Percentiles rank a stretch among this genome's conserved stretches.
These are phyloP conservation scores for Orientallactaga sibirica DNA, from an alignment of 2,797 vertebrate genomes.

Conservation along the genomic window DNA sequence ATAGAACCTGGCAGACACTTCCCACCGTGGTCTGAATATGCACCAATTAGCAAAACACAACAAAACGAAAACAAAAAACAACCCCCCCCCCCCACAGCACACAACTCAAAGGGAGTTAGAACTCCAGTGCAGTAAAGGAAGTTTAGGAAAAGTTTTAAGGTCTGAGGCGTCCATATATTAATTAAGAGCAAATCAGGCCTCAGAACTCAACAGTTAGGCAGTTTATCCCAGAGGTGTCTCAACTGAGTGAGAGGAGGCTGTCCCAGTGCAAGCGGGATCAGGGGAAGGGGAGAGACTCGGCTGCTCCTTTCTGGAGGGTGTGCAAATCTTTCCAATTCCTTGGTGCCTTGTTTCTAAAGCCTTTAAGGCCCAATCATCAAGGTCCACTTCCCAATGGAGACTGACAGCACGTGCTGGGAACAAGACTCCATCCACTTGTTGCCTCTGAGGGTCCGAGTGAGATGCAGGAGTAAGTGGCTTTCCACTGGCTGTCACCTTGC, in stretches of 20 bases:
- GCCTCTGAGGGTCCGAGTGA: slow-evolving; percentile 64
- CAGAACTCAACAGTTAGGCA: slow-evolving; percentile 17
- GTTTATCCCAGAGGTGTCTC: not conserved
- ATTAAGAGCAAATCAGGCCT: slow-evolving; percentile 67
- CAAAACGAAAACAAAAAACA: slow-evolving; percentile 23
- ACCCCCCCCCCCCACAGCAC: not conserved
- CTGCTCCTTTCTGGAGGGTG: slow-evolving; percentile 83
- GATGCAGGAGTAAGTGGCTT: not conserved
- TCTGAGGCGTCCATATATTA: slow-evolving; percentile 33
- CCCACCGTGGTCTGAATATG: slow-evolving; percentile 83
- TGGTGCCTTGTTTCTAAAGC: slow-evolving; percentile 81
- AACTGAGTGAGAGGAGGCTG: not conserved
- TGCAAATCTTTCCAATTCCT: slow-evolving; percentile 85
- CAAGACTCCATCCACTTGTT: slow-evolving; percentile 76
- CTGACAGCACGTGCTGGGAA: slow-evolving; percentile 29
- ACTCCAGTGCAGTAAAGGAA: slow-evolving; percentile 79
- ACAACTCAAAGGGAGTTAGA: slow-evolving; percentile 66
- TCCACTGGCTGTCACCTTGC: not conserved
- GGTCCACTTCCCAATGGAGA: slow-evolving; percentile 64
- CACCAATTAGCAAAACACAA: slow-evolving; percentile 76
- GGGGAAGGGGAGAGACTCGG: not conserved
- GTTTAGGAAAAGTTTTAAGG: slow-evolving; percentile 31
- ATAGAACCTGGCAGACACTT: slow-evolving; percentile 84
- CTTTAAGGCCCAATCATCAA: slow-evolving; percentile 84
- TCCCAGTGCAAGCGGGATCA: not conserved